phyloP scores from a whole-genome alignment of 2,113 vertebrate species.

The Progne subis region DNA sequence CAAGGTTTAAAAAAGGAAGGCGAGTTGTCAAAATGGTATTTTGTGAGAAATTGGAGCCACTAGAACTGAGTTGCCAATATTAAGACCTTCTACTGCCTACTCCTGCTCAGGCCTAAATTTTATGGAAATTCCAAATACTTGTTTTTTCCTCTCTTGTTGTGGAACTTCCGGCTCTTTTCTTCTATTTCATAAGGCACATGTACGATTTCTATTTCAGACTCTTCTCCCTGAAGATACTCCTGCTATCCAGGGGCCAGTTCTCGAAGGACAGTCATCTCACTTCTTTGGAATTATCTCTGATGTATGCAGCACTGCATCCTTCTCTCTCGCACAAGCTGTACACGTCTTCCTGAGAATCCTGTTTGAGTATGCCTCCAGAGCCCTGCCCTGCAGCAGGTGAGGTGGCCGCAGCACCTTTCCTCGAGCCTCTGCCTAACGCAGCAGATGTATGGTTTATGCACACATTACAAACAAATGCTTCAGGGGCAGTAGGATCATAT shows the following conservation, averaged over 20 bases:
- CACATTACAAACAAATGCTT: not conserved
- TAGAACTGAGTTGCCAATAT: not conserved
- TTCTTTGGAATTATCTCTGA: not conserved
- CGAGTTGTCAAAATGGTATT: not conserved
- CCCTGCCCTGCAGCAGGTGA: not conserved
- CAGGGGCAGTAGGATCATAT: not conserved
- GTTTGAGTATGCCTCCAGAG: not conserved
- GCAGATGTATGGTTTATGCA: not conserved
- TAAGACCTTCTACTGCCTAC: not conserved
- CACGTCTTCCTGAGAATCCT: rapidly evolving
- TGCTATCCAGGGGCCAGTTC: not conserved
- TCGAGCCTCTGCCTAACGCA: not conserved
- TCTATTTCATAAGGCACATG: not conserved
- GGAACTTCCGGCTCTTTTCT: not conserved
- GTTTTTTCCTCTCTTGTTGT: not conserved
- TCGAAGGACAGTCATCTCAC: not conserved
- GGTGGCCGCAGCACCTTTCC: not conserved
- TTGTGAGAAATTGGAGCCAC: not conserved
- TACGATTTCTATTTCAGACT: not conserved
- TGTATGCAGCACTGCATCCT: not conserved
- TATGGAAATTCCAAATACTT: not conserved
- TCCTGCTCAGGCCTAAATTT: not conserved
- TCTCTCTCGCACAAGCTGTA: rapidly evolving
- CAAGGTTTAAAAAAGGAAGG: not conserved
- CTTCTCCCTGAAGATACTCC: not conserved